phyloP scores from a whole-genome alignment of 1,140 invertebrate genomes.

The Argopecten irradians region DNA sequence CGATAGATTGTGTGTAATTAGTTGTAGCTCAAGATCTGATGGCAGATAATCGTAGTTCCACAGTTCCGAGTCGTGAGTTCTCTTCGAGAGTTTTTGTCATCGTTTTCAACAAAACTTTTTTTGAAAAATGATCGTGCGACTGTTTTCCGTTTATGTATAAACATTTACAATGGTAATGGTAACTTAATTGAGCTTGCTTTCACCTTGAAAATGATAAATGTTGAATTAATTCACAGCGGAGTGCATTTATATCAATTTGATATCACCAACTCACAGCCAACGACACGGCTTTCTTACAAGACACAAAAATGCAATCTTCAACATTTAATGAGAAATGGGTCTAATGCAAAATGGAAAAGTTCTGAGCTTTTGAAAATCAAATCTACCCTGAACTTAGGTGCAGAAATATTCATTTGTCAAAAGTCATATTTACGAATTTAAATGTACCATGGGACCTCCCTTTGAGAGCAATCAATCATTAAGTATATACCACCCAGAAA shows the following conservation, averaged over 20 bases:
- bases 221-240: constrained; percentile 3
- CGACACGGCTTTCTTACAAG: not conserved
- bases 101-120: not conserved
- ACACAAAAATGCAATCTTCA: not conserved
- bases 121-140: not conserved
- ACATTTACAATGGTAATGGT: not conserved
- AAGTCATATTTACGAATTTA: not conserved
- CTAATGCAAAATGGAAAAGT: not conserved
- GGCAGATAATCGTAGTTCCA: not conserved
- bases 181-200: constrained; percentile 3
- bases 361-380: not conserved
- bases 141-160: not conserved
- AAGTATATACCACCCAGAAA: not conserved
- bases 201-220: constrained; percentile 22
- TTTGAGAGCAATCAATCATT: no score
- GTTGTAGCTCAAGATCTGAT: not conserved
- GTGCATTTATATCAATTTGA: constrained; percentile 19
- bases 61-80: not conserved
- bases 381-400: not conserved
- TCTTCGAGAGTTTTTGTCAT: not conserved
- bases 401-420: not conserved
- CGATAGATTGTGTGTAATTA: not conserved
- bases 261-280: not conserved
- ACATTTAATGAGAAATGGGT: not conserved
- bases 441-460: not conserved